A percentile compares a stretch with the other conserved stretches of the same genome.
phyloP scores from a whole-genome alignment of 1,140 invertebrate species.

The Lordiphosa collinella region DNA sequence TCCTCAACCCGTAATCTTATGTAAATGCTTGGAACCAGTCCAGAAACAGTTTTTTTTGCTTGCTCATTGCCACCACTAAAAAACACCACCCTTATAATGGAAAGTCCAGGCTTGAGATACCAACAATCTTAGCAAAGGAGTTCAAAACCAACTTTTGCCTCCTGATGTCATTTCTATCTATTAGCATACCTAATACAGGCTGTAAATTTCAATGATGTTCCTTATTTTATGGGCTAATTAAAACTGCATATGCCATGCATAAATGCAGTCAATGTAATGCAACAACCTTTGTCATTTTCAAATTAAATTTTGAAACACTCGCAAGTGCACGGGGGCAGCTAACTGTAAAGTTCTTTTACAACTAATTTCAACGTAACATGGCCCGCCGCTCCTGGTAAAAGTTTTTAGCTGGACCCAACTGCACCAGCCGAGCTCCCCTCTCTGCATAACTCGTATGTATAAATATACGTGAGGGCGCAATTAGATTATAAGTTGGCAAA shows the following conservation, averaged over 20 bases:
- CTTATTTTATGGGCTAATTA: slow-evolving; percentile 32
- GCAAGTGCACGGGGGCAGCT: slow-evolving; percentile 4
- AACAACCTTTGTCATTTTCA: slow-evolving; percentile 57
- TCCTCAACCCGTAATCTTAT: no score
- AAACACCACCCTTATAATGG: no score
- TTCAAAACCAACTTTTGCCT: no score
- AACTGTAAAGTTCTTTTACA: slow-evolving; percentile 45
- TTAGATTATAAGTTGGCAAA: slow-evolving; percentile 75
- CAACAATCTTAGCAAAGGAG: no score
- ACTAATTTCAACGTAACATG: slow-evolving; percentile 50
- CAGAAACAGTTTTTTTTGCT: no score
- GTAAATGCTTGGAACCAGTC: no score
- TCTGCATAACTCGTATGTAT: slow-evolving; percentile 9
- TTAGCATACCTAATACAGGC: no score
- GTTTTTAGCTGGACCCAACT: slow-evolving; percentile 27
- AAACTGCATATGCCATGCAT: slow-evolving; percentile 47
- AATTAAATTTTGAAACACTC: slow-evolving; percentile 62
- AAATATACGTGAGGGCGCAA: slow-evolving; percentile 60
- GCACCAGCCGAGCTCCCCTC: neutral
- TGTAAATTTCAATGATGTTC: no score
- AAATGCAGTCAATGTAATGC: slow-evolving; percentile 42
- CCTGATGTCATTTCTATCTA: no score
- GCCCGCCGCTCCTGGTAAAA: slow-evolving; percentile 35
- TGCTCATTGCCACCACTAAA: no score
- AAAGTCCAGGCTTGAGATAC: no score